phyloP scores from a whole-genome alignment of 2,797 vertebrate genomes.

The Jordanella pulchra region DNA sequence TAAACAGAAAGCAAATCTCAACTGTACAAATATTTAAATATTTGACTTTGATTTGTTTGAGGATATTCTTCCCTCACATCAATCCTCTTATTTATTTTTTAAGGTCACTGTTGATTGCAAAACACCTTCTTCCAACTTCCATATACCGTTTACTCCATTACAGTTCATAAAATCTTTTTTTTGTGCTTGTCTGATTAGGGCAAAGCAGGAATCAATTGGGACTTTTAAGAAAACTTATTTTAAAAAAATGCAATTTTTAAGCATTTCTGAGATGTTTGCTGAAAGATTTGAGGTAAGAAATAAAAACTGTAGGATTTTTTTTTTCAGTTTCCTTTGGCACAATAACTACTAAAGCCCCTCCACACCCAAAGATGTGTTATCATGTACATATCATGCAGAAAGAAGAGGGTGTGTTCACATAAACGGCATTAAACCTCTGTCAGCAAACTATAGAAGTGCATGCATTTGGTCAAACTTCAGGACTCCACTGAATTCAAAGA shows the following conservation, averaged over 20 bases:
- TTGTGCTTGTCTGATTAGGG: constrained; percentile 72
- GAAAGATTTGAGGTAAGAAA: constrained; percentile 3
- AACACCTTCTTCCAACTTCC: constrained; percentile 47
- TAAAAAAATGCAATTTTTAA: constrained; percentile 11
- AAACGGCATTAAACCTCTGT: constrained; percentile 33
- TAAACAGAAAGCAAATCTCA: constrained; percentile 61
- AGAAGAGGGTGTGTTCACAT: constrained; percentile 62
- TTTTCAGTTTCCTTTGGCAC: constrained; percentile 80
- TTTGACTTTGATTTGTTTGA: constrained; percentile 68
- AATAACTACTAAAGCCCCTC: constrained; percentile 56
- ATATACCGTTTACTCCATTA: constrained; percentile 41
- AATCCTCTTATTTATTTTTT: constrained; percentile 26
- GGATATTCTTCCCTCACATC: constrained; percentile 54
- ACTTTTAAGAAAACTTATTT: constrained; percentile 17
- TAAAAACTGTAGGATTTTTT: constrained; percentile 54
- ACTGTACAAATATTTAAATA: constrained; percentile 75
- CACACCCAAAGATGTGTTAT: constrained; percentile 50
- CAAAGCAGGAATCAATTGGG: constrained; percentile 24
- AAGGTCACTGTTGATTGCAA: constrained; percentile 51
- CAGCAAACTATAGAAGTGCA: constrained; percentile 15
- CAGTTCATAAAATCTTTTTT: constrained; percentile 37
- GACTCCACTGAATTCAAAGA: neutral
- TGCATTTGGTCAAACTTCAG: constrained; percentile 47
- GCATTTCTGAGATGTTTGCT: constrained; percentile 14
- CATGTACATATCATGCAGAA: constrained; percentile 65